Conservation (phyloP, 2,888 invertebrate species). For the Apodemia mormo region DNA sequence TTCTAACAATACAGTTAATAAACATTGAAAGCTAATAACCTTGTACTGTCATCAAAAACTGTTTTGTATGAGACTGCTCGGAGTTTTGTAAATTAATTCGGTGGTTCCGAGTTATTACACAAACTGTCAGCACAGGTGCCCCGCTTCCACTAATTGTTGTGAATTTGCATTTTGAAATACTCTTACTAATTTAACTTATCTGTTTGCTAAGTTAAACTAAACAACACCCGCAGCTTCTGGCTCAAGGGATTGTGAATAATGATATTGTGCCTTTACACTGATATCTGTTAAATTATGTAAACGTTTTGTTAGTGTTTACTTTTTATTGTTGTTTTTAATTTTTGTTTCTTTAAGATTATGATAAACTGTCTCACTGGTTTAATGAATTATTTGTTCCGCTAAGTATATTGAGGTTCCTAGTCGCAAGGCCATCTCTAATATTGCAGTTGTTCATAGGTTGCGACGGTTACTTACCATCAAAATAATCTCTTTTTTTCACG, state of each 20-base stretch:
- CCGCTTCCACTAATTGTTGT: conserved; percentile 51
- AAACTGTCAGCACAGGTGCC: conserved; percentile 77
- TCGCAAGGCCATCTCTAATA: too few species aligned
- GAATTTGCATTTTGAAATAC: conserved; percentile 74
- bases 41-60: conserved; percentile 57
- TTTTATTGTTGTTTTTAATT: conserved; percentile 1
- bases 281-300: conserved; percentile 32
- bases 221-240: conserved; percentile 52
- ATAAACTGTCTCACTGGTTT: too few species aligned
- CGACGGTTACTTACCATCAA: too few species aligned
- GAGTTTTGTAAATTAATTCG: conserved; percentile 78
- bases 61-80: conserved; percentile 65
- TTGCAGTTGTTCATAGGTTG: too few species aligned
- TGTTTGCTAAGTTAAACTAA: conserved; percentile 64
- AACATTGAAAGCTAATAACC: conserved; percentile 48
- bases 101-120: conserved; percentile 75
- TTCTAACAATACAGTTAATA: conserved; percentile 35
- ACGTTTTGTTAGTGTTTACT: not conserved
- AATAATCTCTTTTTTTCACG: too few species aligned
- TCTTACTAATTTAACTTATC: conserved; percentile 74
- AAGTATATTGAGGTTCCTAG: too few species aligned
- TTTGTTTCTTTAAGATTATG: not conserved
- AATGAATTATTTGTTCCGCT: too few species aligned
- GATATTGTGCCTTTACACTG: conserved; percentile 34
- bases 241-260: conserved; percentile 47